Conservation (phyloP, 2,888 invertebrate genomes). For the Unio pictorum region DNA sequence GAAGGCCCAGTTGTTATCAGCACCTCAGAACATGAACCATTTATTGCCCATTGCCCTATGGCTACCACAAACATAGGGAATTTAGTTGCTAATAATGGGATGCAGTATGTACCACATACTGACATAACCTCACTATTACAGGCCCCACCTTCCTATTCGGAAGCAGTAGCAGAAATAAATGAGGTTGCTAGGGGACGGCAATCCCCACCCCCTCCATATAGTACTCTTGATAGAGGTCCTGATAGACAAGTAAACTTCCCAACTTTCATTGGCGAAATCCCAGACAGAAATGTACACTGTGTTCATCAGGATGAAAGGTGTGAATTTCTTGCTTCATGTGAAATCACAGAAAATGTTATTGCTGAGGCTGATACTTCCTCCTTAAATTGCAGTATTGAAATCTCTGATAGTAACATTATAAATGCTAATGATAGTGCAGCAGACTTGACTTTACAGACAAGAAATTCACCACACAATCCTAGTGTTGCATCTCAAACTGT, state of each 20-base stretch:
- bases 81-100: conserved; percentile 63
- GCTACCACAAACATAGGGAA: conserved; percentile 49
- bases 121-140: conserved; percentile 45
- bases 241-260: conserved; percentile 8
- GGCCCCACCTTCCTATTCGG: conserved; percentile 59
- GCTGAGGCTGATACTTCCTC: not conserved
- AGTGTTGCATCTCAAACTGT: conserved; percentile 2
- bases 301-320: conserved; percentile 13
- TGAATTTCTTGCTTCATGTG: conserved; percentile 11
- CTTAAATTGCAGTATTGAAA: not conserved
- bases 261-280: conserved; percentile 3
- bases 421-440: not conserved
- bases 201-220: conserved; percentile 61
- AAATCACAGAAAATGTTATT: not conserved
- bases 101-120: conserved; percentile 56
- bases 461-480: conserved; percentile 5
- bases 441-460: conserved; percentile 2
- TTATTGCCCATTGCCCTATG: too few species aligned
- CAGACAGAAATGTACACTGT: not conserved
- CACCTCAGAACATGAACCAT: conserved; percentile 41
- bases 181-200: conserved; percentile 21
- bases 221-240: conserved; percentile 56
- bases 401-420: not conserved
- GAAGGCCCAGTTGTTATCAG: conserved; percentile 3
- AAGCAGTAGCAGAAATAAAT: conserved; percentile 39